Evolutionary conservation across 2,888 invertebrate species (phyloP), one percentile per base, ranked within the genome.

Genomic region (Sinotaia quadrata): DNA sequence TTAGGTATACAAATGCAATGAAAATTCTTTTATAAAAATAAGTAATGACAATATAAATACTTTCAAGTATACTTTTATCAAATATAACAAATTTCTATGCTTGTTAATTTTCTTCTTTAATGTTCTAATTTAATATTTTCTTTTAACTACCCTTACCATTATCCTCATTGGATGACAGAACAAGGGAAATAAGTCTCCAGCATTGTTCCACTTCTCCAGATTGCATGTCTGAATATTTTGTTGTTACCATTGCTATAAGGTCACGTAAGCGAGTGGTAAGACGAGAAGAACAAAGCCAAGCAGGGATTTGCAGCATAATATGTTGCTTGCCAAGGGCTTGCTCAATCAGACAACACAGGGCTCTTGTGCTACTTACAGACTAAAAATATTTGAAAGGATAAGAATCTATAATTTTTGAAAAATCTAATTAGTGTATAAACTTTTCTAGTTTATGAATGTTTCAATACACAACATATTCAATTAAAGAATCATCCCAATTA

Each of bases 171-270:
- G 78, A 72, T 33, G 81, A 78, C 44, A 85, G 75, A 5, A 81
- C 81, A 27, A 81, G 71, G 15, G 78, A 75, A 37, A 84, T 68
- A 29, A 84, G 67, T n/a, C 66, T 69, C 83, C 83, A 83, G 54
- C 78, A 75, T 15, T 71, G 63, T 36, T 78, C 77, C 8, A 72
- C 56, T 31, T 68, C 68, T 24, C 33, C 47, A 4, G 58, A 12
- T n/a, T 49, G 33, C 56, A 34, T 34, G 27, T 21, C 21, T 34
- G 33, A 37, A 33, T 61, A 56, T 27, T 56, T 31, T 24, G 24
- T 31, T n/a, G 68, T 61, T 12, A 68, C 57, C 47, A 56, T 27
- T 29, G 44, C 15, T 27, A 61, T 36, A 15, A 65, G 34, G 37
- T 44, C 41, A 12, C 47, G 8, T 27, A 65, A 44, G 33, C 65